Base-by-base conservation (phyloP, 2,797 vertebrate genomes). In the Echeneis naucrates region DNA sequence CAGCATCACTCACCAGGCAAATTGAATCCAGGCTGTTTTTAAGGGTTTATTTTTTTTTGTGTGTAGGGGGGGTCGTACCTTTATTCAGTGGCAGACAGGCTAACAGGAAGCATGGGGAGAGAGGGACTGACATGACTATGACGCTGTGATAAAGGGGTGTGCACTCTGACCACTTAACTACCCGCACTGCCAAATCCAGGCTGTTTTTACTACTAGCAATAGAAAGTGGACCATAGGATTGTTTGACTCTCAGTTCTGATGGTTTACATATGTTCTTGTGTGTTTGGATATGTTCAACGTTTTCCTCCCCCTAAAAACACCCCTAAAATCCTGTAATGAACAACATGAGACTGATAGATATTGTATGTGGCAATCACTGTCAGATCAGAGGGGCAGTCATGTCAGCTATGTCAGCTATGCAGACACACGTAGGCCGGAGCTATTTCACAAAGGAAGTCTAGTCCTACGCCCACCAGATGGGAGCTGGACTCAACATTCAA, bases 11-110 rank as follows among this genome's bases (percentile, higher is more conserved):
- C 75, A 44, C 32, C 80, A 54, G 72, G 68, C 77, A 74, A 89
- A 93, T 88, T 85, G 73, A 89, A 86, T 74, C 82, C 90, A 90
- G 90, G 79, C 74, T 54, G 69, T 89, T 90, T 86, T 90, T 85
- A 88, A n/a, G n/a, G n/a, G n/a, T n/a, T n/a, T n/a, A n/a, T n/a
- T n/a, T n/a, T n/a, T n/a, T n/a, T n/a, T n/a, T n/a, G n/a, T n/a
- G n/a, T n/a, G n/a, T n/a, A n/a, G n/a, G n/a, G n/a, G n/a, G n/a
- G n/a, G n/a, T n/a, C n/a, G n/a, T n/a, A n/a, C n/a, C n/a, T n/a
- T n/a, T n/a, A n/a, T n/a, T n/a, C n/a, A n/a, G n/a, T n/a, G n/a
- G n/a, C n/a, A n/a, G n/a, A n/a, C n/a, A n/a, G n/a, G n/a, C n/a
- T n/a, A n/a, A n/a, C n/a, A n/a, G n/a, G n/a, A n/a, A n/a, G n/a